phyloP scores from a whole-genome alignment of 2,797 vertebrate species.

The Gorsachius magnificus region DNA sequence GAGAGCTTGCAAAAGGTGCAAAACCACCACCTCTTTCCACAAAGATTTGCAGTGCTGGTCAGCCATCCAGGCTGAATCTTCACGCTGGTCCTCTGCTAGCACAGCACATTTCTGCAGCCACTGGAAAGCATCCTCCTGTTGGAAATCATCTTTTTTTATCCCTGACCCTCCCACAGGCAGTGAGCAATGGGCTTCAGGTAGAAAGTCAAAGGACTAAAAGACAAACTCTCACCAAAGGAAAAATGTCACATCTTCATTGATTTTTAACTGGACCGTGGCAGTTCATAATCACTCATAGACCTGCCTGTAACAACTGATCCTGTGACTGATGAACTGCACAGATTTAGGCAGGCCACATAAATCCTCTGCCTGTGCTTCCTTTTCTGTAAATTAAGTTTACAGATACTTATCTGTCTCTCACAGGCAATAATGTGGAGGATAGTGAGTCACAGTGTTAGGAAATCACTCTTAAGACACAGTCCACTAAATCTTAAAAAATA shows the following conservation, averaged over 20 bases:
- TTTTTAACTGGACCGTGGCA: neutral
- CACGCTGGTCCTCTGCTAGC: neutral
- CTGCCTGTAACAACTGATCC: neutral
- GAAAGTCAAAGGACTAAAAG: neutral
- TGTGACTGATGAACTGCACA: neutral
- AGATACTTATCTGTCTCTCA: neutral
- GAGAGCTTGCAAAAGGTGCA: neutral
- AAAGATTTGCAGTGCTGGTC: neutral
- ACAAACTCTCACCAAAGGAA: neutral
- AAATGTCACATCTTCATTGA: neutral
- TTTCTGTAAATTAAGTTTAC: neutral
- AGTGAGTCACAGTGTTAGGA: neutral
- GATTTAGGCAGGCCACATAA: neutral
- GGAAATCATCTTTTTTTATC: neutral
- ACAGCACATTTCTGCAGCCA: neutral
- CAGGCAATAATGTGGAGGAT: neutral
- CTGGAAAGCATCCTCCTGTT: neutral
- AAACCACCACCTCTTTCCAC: neutral
- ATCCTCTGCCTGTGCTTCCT: neutral
- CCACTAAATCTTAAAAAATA: neutral
- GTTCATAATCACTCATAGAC: neutral
- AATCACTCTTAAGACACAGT: neutral
- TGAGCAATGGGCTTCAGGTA: neutral
- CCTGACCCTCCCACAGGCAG: neutral
- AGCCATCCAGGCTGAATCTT: neutral